Evolutionary conservation across 2,113 vertebrate species (phyloP).

Genomic region (Platysternon megacephalum): DNA sequence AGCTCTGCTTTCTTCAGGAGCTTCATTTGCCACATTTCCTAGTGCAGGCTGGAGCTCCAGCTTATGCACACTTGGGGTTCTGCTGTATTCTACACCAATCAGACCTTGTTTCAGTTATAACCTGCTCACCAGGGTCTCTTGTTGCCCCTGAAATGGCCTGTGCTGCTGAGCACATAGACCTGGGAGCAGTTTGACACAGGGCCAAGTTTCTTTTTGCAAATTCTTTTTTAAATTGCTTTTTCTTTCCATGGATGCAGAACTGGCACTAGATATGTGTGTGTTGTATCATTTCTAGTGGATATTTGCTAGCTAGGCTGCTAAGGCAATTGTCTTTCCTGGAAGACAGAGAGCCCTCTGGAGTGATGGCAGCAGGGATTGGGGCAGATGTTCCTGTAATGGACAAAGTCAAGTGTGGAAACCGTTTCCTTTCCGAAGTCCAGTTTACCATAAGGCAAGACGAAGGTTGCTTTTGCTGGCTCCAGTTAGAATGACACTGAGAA

Average conservation of each 20-base stretch:
- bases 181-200: not conserved
- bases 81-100: not conserved
- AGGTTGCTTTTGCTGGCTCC: not conserved
- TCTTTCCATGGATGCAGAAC: not conserved
- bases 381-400: not conserved
- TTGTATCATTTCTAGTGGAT: not conserved
- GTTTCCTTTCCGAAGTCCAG: not conserved
- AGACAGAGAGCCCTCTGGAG: not conserved
- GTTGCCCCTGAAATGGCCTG: not conserved
- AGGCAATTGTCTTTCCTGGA: not conserved
- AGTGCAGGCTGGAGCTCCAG: too few relatives aligned
- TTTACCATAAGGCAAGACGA: not conserved
- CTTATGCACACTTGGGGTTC: not conserved
- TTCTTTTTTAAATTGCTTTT: not conserved
- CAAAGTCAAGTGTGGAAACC: not conserved
- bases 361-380: not conserved
- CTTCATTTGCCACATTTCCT: not conserved
- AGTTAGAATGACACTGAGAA: not conserved
- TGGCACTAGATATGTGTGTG: not conserved
- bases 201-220: not conserved
- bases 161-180: not conserved
- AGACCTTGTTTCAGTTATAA: not conserved
- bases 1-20: not conserved
- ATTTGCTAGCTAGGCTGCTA: not conserved
- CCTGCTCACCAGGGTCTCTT: not conserved